phyloP scores from a whole-genome alignment of 1,140 invertebrate species.

The Hylaeus anthracinus region DNA sequence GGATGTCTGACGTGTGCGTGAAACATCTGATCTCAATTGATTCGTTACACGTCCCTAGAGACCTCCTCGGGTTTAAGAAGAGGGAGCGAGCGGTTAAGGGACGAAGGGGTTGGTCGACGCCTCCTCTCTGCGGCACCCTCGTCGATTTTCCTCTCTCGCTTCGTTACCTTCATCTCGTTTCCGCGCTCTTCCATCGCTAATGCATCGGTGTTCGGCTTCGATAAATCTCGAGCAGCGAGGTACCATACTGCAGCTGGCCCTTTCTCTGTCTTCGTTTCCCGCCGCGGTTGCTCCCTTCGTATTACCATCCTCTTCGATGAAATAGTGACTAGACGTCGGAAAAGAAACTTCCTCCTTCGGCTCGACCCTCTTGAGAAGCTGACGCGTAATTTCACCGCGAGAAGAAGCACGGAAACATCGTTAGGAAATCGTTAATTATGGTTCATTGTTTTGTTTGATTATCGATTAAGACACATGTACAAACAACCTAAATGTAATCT shows the following conservation, averaged over 20 bases:
- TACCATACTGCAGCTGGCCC: conserved; percentile 47
- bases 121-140: conserved; percentile 34
- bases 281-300: conserved; percentile 50
- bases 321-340: conserved; percentile 66
- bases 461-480: too few relatives aligned
- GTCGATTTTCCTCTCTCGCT: conserved; percentile 66
- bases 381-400: too few relatives aligned
- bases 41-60: conserved; percentile 71
- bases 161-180: conserved; percentile 69
- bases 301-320: conserved; percentile 61
- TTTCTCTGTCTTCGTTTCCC: conserved; percentile 28
- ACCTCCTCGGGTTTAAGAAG: conserved; percentile 31
- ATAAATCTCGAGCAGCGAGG: conserved; percentile 67
- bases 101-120: conserved; percentile 27
- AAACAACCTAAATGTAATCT: too few relatives aligned
- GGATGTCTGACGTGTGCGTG: not conserved
- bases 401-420: too few relatives aligned
- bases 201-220: conserved; percentile 68
- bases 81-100: conserved; percentile 47
- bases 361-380: not conserved
- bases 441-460: too few relatives aligned
- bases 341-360: conserved; percentile 18
- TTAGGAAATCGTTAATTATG: too few relatives aligned
- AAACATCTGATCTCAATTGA: conserved; percentile 69
- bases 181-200: conserved; percentile 70